phyloP scores from a whole-genome alignment of 2,888 invertebrate species.

The Oligia fasciuncula region DNA sequence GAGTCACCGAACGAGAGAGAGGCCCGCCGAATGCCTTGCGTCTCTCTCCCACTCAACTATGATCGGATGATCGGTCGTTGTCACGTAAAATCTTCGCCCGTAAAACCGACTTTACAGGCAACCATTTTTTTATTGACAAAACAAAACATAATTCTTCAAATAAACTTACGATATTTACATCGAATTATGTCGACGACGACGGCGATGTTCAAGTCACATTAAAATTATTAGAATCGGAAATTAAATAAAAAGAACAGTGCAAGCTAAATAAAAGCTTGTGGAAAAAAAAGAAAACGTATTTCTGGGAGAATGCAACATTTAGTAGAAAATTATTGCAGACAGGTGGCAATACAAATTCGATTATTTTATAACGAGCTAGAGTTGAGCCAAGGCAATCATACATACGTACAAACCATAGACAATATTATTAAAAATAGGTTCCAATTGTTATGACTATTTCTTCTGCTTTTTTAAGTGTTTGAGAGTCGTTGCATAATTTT shows the following conservation, averaged over 20 bases:
- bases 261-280: too few relatives aligned
- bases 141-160: background rate
- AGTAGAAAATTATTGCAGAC: conserved; percentile 56
- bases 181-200: background rate
- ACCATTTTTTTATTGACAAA: background rate
- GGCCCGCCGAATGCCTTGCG: too few relatives aligned
- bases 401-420: conserved; percentile 24
- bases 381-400: conserved; percentile 42
- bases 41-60: too few relatives aligned
- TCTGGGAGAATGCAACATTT: conserved; percentile 44
- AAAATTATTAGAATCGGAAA: conserved; percentile 31
- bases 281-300: background rate
- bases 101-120: too few relatives aligned
- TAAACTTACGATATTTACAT: background rate
- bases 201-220: background rate
- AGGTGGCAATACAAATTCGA: conserved; percentile 47
- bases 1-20: too few relatives aligned
- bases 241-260: background rate
- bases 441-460: conserved; percentile 36
- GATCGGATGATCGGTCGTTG: too few relatives aligned
- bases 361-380: conserved; percentile 14
- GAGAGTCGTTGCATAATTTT: conserved; percentile 21
- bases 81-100: too few relatives aligned
- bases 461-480: conserved; percentile 21
- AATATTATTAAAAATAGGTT: conserved; percentile 35